Evolutionary conservation across 2,888 invertebrate species (phyloP), one percentile per base, ranked within the genome.

Genomic region (Cerastis leucographa): DNA sequence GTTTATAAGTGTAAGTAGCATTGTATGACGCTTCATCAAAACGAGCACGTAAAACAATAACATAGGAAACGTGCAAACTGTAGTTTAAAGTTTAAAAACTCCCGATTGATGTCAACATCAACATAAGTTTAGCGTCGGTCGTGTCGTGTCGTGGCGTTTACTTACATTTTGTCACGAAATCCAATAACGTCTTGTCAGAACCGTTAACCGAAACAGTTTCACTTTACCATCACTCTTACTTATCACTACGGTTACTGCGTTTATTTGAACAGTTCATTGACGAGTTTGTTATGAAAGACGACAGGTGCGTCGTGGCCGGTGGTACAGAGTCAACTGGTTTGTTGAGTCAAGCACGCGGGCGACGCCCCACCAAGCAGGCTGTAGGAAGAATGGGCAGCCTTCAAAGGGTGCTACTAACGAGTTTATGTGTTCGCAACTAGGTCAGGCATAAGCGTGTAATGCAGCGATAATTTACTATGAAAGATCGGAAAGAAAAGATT

Each of bases 171-270:
- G 62, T 81, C 83, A 84, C 83, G 80, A 81, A 83, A 81, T 88
- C 81, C 76, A 66, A 86, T 81, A 75, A 71, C 59, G 86, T 78
- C 67, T 80, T 74, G 62, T 75, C 35, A 74, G 73, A 77, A 87
- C 85, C 85, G 88, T 87, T 87, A 88, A 19, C 25, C 64, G 64
- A 84, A 87, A 89, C 88, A 85, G 87, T 94, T 94, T 95, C 95
- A 96, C 95, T 94, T 94, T 91, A 92, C 88, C 93, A 94, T 94
- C 93, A 95, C 95, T 94, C 87, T 93, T 91, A 91, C 91, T 91
- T 89, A 73, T 89, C 88, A 89, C 91, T 89, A 89, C 90, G 90
- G 91, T 86, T 84, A 76, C 42, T 83, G 89, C 89, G 91, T 89
- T 83, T 78, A 88, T 76, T 85, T 83, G 78, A 68, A 88, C 85